Evolutionary conservation across 2,113 vertebrate species (phyloP).

Genomic region (Aegotheles bennettii): DNA sequence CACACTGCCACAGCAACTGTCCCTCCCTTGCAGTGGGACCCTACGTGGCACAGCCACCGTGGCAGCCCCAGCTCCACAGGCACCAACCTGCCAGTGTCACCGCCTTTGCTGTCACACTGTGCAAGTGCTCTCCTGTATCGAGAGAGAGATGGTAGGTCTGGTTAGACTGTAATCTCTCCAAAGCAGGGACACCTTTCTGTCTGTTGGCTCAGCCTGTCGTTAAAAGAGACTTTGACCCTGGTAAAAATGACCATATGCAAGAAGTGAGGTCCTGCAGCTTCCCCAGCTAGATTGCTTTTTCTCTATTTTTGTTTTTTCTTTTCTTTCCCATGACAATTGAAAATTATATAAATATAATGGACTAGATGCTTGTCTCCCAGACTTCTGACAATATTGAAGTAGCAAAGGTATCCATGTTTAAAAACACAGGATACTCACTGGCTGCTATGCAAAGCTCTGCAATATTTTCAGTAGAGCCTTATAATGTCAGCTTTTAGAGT

Average conservation of each 20-base stretch:
- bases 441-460: conserved; percentile 25
- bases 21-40: background rate
- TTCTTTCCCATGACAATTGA: background rate
- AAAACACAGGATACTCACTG: background rate
- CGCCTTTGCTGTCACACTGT: background rate
- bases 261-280: background rate
- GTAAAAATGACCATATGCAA: background rate
- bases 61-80: background rate
- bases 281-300: background rate
- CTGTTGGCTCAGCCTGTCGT: background rate
- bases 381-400: background rate
- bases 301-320: background rate
- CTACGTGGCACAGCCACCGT: background rate
- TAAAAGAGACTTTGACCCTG: background rate
- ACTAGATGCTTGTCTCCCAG: background rate
- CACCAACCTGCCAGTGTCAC: accelerated
- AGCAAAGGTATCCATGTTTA: background rate
- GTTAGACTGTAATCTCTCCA: background rate
- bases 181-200: background rate
- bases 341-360: background rate
- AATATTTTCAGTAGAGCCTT: conserved; percentile 42
- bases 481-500: conserved; percentile 34
- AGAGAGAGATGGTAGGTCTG: too few relatives aligned
- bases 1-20: accelerated
- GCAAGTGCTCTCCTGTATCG: background rate